phyloP scores from a whole-genome alignment of 1,140 invertebrate genomes.

The Pseudobourletiella spinata region DNA sequence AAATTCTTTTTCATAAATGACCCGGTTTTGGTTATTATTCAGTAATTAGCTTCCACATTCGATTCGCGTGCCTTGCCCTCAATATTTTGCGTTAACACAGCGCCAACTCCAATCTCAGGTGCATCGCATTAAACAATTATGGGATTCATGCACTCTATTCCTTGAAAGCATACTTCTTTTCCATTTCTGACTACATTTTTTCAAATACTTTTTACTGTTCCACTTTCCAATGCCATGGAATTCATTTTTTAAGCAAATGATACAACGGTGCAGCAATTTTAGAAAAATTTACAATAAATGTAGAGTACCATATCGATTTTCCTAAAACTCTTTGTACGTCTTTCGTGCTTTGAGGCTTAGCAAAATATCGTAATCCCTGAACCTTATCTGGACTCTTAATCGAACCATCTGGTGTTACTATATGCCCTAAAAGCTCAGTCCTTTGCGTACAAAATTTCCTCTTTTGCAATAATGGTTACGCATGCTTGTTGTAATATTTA shows the following conservation, averaged over 20 bases:
- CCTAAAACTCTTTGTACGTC: conserved; percentile 38
- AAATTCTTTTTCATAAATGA: conserved; percentile 18
- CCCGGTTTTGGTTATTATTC: conserved; percentile 11
- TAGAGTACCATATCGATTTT: conserved; percentile 32
- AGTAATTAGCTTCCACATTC: conserved; percentile 14
- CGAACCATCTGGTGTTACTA: conserved; percentile 37
- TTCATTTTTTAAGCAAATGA: conserved; percentile 15
- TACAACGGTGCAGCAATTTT: conserved; percentile 26
- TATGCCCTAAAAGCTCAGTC: conserved; percentile 41
- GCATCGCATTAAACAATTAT: conserved; percentile 18
- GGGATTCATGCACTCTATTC: conserved; percentile 18
- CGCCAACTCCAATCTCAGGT: conserved; percentile 12
- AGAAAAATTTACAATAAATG: conserved; percentile 33
- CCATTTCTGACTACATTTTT: conserved; percentile 11
- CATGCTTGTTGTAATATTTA: conserved; percentile 39
- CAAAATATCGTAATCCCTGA: conserved; percentile 35
- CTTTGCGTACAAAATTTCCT: conserved; percentile 41
- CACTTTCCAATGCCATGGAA: conserved; percentile 11
- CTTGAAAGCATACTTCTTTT: conserved; percentile 7
- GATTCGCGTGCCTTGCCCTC: conserved; percentile 14
- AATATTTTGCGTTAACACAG: conserved; percentile 14
- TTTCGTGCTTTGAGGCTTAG: conserved; percentile 9
- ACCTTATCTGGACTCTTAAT: conserved; percentile 39
- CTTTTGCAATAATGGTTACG: conserved; percentile 44
- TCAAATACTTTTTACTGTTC: conserved; percentile 29